These are phyloP conservation scores for Scaptomyza reducta DNA, from an alignment of 2,888 invertebrate genomes.

Conservation along the genomic window DNA sequence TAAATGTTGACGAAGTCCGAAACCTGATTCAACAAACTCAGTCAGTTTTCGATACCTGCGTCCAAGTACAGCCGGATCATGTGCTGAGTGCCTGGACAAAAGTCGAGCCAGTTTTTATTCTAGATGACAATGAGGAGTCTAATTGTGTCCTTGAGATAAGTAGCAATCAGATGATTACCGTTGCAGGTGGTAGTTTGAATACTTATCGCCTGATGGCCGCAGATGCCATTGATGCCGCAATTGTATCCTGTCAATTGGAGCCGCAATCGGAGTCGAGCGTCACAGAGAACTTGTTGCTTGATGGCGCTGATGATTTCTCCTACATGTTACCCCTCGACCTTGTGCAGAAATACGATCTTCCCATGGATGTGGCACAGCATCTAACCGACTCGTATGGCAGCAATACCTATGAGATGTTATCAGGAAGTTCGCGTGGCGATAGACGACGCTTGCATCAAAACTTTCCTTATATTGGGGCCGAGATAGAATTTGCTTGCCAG, in stretches of 20 bases:
- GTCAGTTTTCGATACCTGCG: conserved; percentile 96
- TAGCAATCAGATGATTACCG: conserved; percentile 94
- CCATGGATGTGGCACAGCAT: conserved; percentile 98
- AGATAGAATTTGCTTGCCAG: conserved; percentile 90
- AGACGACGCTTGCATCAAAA: conserved; percentile 94
- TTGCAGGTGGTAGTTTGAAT: conserved; percentile 99
- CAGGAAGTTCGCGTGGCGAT: conserved; percentile 89
- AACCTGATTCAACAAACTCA: conserved; percentile 98
- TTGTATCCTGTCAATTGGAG: conserved; percentile 87
- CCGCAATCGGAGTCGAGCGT: conserved; percentile 88
- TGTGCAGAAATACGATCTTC: conserved; percentile 98
- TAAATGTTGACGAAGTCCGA: conserved; percentile 97
- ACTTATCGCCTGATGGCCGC: conserved; percentile 98
- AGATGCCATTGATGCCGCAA: conserved; percentile 96
- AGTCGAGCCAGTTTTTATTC: conserved; percentile 96
- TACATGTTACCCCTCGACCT: conserved; percentile 98
- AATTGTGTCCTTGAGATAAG: conserved; percentile 99
- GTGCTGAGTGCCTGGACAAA: conserved; percentile 99
- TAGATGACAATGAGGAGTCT: conserved; percentile 90
- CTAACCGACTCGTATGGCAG: conserved; percentile 98
- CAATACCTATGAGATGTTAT: conserved; percentile 96
- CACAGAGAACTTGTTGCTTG: conserved; percentile 95
- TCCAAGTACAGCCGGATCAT: conserved; percentile 97
- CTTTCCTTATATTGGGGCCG: conserved; percentile 99
- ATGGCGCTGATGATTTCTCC: conserved; percentile 98